Percentiles rank a stretch among this genome's conserved stretches.
Evolutionary conservation across 2,888 invertebrate species (phyloP).

Genomic region (Zelleria hepariella): DNA sequence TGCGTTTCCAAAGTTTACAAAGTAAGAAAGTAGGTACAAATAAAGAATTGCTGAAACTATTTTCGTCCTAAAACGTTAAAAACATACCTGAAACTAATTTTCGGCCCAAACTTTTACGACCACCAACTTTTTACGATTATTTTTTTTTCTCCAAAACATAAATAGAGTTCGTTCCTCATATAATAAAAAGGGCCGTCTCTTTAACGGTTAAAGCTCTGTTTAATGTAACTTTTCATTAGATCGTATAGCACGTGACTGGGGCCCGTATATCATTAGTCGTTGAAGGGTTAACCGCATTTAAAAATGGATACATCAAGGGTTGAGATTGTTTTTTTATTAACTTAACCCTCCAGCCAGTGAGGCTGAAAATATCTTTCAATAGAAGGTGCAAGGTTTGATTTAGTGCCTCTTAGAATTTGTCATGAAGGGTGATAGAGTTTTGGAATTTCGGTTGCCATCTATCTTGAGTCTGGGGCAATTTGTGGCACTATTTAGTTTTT

Average conservation of each 20-base stretch:
- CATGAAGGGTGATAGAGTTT: not conserved
- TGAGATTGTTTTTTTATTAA: conserved; percentile 48
- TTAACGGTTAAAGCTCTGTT: conserved; percentile 32
- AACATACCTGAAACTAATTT: not conserved
- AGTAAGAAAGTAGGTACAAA: no score
- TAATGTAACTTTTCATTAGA: conserved; percentile 42
- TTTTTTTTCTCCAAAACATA: not conserved
- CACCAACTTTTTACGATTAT: not conserved
- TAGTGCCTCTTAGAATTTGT: conserved; percentile 22
- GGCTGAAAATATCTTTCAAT: conserved; percentile 53
- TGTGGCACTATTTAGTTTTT: no score
- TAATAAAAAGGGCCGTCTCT: conserved; percentile 12
- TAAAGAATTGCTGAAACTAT: no score
- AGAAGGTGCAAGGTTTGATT: conserved; percentile 37
- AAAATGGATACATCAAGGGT: conserved; percentile 51
- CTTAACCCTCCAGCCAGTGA: conserved; percentile 21
- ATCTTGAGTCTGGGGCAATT: not conserved
- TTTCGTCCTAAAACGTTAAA: not conserved
- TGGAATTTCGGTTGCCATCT: not conserved
- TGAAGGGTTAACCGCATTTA: conserved; percentile 53
- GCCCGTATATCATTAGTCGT: conserved; percentile 39
- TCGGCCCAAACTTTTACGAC: not conserved
- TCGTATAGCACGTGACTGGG: conserved; percentile 46
- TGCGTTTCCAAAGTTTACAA: not conserved
- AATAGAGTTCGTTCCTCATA: not conserved